Evolutionary conservation across 2,888 invertebrate genomes (phyloP).

Genomic region (Apocheima hispidaria): DNA sequence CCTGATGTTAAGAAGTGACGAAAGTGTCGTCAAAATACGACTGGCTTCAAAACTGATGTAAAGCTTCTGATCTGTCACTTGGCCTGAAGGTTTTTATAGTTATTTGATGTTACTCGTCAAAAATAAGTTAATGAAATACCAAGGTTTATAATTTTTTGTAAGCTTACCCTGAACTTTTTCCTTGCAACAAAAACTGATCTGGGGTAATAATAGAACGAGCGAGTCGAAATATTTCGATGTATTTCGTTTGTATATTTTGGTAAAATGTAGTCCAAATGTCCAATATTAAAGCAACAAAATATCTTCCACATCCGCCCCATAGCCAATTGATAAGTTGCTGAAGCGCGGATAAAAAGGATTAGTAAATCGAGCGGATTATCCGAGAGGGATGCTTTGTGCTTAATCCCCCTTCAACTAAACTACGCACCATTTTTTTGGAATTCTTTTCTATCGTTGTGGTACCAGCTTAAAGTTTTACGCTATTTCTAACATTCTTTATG

Average conservation of each 20-base stretch:
- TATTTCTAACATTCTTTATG: neutral
- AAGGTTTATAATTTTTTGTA: neutral
- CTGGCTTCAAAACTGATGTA: too few species aligned
- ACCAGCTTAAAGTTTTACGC: neutral
- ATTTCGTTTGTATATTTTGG: neutral
- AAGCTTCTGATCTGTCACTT: too few species aligned
- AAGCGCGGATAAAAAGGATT: constrained; percentile 46
- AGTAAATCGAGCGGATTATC: constrained; percentile 48
- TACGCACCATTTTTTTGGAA: constrained; percentile 15
- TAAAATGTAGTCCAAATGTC: neutral
- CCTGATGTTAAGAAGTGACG: too few species aligned
- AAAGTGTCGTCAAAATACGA: too few species aligned
- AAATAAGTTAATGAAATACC: too few species aligned
- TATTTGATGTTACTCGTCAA: too few species aligned
- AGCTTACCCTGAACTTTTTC: neutral
- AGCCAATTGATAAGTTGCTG: constrained; percentile 46
- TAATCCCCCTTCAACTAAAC: constrained; percentile 39
- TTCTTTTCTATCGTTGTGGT: constrained; percentile 1
- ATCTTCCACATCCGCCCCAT: constrained; percentile 31
- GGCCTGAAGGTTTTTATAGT: too few species aligned
- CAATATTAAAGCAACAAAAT: constrained; percentile 30
- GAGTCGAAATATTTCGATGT: neutral
- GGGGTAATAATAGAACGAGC: neutral
- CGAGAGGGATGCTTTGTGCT: constrained; percentile 35
- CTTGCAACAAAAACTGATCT: neutral